phyloP scores from a whole-genome alignment of 2,888 invertebrate species.

The Cyrtodaria siliqua region DNA sequence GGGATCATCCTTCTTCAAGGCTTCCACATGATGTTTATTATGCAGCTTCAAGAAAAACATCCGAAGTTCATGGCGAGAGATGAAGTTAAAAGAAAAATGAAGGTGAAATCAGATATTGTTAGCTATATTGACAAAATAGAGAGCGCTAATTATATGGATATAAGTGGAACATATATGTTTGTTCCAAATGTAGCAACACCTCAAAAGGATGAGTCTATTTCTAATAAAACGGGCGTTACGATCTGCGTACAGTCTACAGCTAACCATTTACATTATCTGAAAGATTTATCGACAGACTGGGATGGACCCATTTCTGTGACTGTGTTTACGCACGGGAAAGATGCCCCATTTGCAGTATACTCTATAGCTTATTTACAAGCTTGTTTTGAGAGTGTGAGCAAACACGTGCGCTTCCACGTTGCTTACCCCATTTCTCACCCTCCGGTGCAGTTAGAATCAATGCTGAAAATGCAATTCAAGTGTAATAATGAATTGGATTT shows the following conservation, averaged over 20 bases:
- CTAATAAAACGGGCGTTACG: conserved; percentile 82
- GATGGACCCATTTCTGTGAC: conserved; percentile 87
- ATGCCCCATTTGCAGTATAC: conserved; percentile 85
- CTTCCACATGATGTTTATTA: conserved; percentile 71
- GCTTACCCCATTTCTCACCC: conserved; percentile 86
- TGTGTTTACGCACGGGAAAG: conserved; percentile 86
- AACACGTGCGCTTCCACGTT: conserved; percentile 87
- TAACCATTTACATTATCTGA: conserved; percentile 85
- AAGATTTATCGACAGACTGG: conserved; percentile 85
- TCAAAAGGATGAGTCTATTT: conserved; percentile 9
- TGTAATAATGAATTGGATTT: conserved; percentile 21
- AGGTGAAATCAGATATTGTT: neutral
- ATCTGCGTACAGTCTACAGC: conserved; percentile 87
- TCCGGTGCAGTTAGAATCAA: conserved; percentile 26
- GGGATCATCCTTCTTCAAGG: conserved; percentile 71
- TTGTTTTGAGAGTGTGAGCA: conserved; percentile 85
- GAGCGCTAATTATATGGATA: conserved; percentile 71
- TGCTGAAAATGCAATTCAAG: conserved; percentile 7
- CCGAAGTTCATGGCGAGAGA: neutral
- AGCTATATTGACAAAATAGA: conserved; percentile 41
- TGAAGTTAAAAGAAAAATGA: neutral
- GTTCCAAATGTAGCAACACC: conserved; percentile 71
- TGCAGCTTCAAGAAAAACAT: conserved; percentile 52
- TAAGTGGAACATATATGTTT: conserved; percentile 76
- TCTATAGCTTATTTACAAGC: conserved; percentile 85